These are phyloP conservation scores for Amphiprion percula DNA, from an alignment of 2,113 vertebrate genomes.

Conservation along the genomic window DNA sequence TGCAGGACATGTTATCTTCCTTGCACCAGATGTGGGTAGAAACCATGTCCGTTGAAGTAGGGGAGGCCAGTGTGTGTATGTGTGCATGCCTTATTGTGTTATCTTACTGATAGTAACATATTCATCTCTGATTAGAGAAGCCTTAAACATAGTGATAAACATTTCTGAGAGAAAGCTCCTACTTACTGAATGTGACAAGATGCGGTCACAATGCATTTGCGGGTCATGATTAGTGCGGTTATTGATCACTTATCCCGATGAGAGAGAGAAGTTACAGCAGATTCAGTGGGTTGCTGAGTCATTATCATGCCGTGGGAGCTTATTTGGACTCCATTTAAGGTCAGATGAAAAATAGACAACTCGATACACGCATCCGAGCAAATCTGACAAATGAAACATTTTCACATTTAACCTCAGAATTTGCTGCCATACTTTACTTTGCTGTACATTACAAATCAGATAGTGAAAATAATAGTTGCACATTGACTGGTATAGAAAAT, in stretches of 20 bases:
- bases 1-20: slow-evolving; percentile 22
- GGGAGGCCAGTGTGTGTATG: slow-evolving; percentile 16
- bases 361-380: not conserved
- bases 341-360: not conserved
- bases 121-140: slow-evolving; percentile 55
- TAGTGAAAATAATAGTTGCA: not conserved
- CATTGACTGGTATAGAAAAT: slow-evolving; percentile 16
- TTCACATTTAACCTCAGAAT: slow-evolving; percentile 9
- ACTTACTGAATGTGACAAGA: slow-evolving; percentile 23
- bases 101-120: slow-evolving; percentile 50
- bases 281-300: slow-evolving; percentile 12
- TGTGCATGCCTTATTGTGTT: slow-evolving; percentile 23
- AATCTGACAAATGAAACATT: not conserved
- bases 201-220: slow-evolving; percentile 21
- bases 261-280: slow-evolving; percentile 5
- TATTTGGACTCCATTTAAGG: slow-evolving; percentile 14
- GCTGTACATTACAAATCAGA: slow-evolving; percentile 15
- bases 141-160: slow-evolving; percentile 26
- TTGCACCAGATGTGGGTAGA: slow-evolving; percentile 20
- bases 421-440: not conserved
- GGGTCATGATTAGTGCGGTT: not conserved
- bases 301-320: not conserved
- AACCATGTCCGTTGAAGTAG: slow-evolving; percentile 14
- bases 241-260: slow-evolving; percentile 26
- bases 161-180: slow-evolving; percentile 5